Evolutionary conservation across 2,888 invertebrate genomes (phyloP), one percentile per base, ranked within the genome.

Genomic region (Acronicta alni): DNA sequence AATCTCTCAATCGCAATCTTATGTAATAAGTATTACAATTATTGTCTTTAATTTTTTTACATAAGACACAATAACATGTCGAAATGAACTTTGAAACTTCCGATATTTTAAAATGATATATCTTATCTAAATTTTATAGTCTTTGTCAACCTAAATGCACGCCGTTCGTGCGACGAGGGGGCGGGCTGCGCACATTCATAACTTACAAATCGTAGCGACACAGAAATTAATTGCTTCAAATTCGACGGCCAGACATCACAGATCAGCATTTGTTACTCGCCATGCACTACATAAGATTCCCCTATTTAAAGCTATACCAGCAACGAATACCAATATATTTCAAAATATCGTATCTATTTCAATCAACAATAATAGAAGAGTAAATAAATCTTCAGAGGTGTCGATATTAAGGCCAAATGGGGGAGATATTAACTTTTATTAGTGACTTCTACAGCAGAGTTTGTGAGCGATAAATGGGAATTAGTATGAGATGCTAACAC

Each of bases 341-440:
- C 14, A 42, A 45, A 26, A 18, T 20, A 41, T 53, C 26, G 57
- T 23, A 46, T 60, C 41, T 63, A 52, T 67, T 64, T 63, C 17
- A 64, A 63, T 64, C 67, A 74, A 79, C 81, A 83, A 82, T 84
- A 81, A 77, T 57, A 69, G 73, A 75, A 68, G 63, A 68, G 69
- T 75, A 72, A 77, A 89, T 89, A 88, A 89, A 88, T 89, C 84
- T 85, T 65, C 72, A 69, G 75, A 81, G 82, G 81, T 79, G 82
- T 79, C 80, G 80, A 87, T 86, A 84, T 83, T 81, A 77, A 78
- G 72, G 79, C 77, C 79, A 84, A 88, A 89, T 86, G 82, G 84
- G 83, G 81, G 68, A 51, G 79, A 82, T 82, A 84, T 84, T 82
- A 84, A 81, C 81, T 82, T 87, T 85, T 84, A 86, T 83, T 78